Base-by-base conservation (phyloP, 2,888 invertebrate species). In the Cryptocephalus moraei region DNA sequence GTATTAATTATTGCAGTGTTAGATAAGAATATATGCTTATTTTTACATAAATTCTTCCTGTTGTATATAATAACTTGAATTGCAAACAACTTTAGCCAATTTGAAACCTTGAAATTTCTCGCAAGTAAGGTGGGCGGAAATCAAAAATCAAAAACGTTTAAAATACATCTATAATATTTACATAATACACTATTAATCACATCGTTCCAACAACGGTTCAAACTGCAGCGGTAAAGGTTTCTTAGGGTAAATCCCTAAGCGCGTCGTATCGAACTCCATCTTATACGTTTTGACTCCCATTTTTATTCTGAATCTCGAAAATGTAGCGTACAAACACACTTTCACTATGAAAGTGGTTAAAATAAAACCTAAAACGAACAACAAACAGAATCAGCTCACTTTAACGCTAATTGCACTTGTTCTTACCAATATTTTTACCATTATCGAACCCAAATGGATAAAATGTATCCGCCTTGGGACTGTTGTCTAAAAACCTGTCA, bases 401-500 rank as follows among this genome's bases (percentile, higher is more conserved):
- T 22, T 2, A 22, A 22, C 6, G 6, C 22, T 22, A 4, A 22
- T 6, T 22, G 3, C 3, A 39, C 39, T 39, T 9, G 4, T 36
- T 46, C 49, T 49, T 43, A 56, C 56, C 45, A 43, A 56, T 49
- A 33, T 47, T 43, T 32, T 44, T 50, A 14, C 44, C 41, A 14
- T 32, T 33, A 33, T 48, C 54, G 9, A 43, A 9, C 39, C 58
- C 59, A 48, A 60, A 60, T 32, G 61, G 61, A 39, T 56, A 31
- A 47, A 53, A 60, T 9, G 49, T 48, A 14, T 42, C 40, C 2
- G 51, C 36, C 33, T 51, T 50, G 32, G 51, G 42, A 46, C 51
- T 51, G 40, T 56, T 55, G 41, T 58, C 56, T 2, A 48, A 47
- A 48, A 62, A 62, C 43, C 61, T 49, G 41, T 58, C 57, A 1